These are phyloP conservation scores for Hypotaenidia philippensis DNA, from an alignment of 2,797 vertebrate species.

Conservation along the genomic window DNA sequence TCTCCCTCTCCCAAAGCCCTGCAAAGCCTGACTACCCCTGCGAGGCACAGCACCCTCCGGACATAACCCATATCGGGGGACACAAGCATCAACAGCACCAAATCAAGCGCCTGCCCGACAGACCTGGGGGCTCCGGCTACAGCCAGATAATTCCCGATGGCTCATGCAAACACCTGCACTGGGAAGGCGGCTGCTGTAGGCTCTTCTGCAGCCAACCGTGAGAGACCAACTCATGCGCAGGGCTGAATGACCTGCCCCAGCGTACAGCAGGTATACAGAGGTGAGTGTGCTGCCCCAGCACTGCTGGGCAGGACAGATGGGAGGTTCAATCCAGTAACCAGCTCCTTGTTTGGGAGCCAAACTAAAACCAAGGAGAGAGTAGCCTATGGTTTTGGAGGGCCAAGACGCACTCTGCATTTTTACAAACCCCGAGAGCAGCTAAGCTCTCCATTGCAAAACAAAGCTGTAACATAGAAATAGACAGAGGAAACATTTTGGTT, in stretches of 20 bases:
- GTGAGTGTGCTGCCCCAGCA: not conserved
- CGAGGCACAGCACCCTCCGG: not conserved
- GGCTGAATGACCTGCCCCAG: accelerated
- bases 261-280: accelerated
- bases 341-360: not conserved
- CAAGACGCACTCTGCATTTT: not conserved
- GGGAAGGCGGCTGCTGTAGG: not conserved
- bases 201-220: not conserved
- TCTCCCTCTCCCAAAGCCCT: not conserved
- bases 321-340: not conserved
- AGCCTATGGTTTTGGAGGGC: not conserved
- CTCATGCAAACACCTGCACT: not conserved
- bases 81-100: not conserved
- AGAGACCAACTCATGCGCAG: not conserved
- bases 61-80: not conserved
- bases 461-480: not conserved
- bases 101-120: not conserved
- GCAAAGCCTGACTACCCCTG: not conserved
- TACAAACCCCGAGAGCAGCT: not conserved
- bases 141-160: not conserved
- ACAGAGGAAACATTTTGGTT: not conserved
- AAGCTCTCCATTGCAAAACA: not conserved
- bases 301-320: not conserved
- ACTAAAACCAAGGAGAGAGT: not conserved
- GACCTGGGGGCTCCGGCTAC: not conserved